phyloP scores from a whole-genome alignment of 2,888 invertebrate species.

The Drosophila cyrtoloma region DNA sequence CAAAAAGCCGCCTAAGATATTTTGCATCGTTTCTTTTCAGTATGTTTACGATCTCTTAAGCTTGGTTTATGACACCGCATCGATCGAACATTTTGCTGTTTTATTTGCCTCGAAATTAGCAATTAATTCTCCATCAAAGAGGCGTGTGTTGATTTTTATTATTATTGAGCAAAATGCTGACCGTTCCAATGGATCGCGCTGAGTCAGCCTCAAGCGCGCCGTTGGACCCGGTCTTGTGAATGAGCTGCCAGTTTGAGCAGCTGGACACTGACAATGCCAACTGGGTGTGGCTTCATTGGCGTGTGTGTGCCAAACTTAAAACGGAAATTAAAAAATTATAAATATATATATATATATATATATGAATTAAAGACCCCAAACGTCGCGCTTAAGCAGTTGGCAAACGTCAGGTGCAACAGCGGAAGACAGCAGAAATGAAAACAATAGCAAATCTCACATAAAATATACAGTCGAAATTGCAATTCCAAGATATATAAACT shows the following conservation, averaged over 20 bases:
- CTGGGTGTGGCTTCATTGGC: constrained; percentile 33
- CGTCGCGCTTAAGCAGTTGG: constrained; percentile 9
- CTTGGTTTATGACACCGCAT: constrained; percentile 73
- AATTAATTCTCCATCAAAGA: constrained; percentile 65
- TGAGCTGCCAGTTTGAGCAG: constrained; percentile 12
- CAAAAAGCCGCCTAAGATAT: constrained; percentile 42
- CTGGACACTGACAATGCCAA: constrained; percentile 26
- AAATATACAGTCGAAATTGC: constrained; percentile 7
- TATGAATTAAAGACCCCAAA: background rate
- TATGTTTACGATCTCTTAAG: constrained; percentile 73
- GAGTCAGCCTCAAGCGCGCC: constrained; percentile 36
- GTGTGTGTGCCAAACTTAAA: constrained; percentile 31
- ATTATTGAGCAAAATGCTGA: constrained; percentile 37
- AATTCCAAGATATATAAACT: constrained; percentile 26
- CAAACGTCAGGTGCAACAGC: constrained; percentile 49
- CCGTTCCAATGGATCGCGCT: constrained; percentile 20
- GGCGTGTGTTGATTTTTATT: constrained; percentile 63
- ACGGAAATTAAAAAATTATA: constrained; percentile 47
- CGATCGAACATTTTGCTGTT: constrained; percentile 56
- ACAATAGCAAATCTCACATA: background rate
- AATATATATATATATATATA: too few relatives aligned
- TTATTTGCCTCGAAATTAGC: constrained; percentile 64
- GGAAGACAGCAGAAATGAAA: background rate
- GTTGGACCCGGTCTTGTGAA: constrained; percentile 17
- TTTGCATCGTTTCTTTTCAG: constrained; percentile 6